Conservation (phyloP, 2,888 invertebrate genomes). For the Sarcophaga carnaria region DNA sequence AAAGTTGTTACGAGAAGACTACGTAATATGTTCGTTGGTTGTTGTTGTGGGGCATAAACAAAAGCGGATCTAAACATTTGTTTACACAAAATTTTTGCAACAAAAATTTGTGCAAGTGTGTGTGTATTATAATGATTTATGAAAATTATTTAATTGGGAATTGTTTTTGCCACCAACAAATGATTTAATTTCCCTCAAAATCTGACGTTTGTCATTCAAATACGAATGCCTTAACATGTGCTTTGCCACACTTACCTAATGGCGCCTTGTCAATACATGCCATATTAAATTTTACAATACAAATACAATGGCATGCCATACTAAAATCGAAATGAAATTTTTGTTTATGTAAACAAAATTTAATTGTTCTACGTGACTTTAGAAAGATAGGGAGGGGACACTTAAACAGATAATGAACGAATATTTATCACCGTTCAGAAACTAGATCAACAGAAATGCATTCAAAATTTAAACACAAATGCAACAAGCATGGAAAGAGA, state of each 20-base stretch:
- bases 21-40: conserved; percentile 21
- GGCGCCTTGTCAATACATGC: conserved; percentile 43
- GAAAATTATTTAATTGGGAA: background rate
- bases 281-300: background rate
- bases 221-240: background rate
- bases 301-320: background rate
- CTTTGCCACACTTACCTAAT: background rate
- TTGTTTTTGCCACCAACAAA: conserved; percentile 12
- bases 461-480: background rate
- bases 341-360: conserved; percentile 42
- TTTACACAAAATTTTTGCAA: background rate
- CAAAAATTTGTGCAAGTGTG: background rate
- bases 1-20: conserved; percentile 29
- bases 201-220: background rate
- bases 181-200: conserved; percentile 44
- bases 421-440: conserved; percentile 43
- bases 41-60: background rate
- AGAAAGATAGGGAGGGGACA: background rate
- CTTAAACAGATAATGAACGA: background rate
- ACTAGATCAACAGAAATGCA: background rate
- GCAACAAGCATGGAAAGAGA: background rate
- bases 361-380: conserved; percentile 62
- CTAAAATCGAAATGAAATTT: background rate
- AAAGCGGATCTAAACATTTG: conserved; percentile 49
- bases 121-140: background rate